A percentile compares a stretch with the other conserved stretches of the same genome.
phyloP scores from a whole-genome alignment of 2,797 vertebrate genomes.

The Neopelma chrysocephalum region DNA sequence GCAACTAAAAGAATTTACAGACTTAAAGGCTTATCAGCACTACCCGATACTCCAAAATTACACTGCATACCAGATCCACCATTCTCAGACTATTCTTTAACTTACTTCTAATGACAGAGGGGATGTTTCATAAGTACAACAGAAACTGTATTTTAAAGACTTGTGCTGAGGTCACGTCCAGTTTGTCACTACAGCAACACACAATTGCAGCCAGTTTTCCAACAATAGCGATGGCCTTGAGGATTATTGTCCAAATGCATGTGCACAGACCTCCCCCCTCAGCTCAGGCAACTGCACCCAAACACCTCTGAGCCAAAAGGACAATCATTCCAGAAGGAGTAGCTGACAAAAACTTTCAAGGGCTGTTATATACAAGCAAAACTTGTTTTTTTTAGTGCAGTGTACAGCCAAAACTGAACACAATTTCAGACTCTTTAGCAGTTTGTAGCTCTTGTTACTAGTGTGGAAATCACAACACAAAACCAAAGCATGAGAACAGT shows the following conservation, averaged over 20 bases:
- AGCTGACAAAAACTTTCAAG: background rate
- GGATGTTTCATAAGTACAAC: background rate
- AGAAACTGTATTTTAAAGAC: background rate
- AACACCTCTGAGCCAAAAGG: background rate
- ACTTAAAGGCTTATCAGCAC: background rate
- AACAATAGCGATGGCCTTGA: constrained; percentile 21
- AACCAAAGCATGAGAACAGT: background rate
- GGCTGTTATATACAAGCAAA: background rate
- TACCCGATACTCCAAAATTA: background rate
- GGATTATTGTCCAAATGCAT: background rate
- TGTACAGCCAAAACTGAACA: background rate
- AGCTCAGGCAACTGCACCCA: background rate
- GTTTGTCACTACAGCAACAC: constrained; percentile 24
- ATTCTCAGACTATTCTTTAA: background rate
- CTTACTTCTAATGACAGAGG: background rate
- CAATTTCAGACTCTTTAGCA: background rate
- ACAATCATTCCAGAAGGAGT: background rate
- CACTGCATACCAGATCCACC: rapidly evolving
- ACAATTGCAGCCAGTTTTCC: background rate
- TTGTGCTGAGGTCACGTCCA: background rate
- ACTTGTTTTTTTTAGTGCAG: background rate
- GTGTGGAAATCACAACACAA: background rate
- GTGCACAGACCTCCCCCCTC: background rate
- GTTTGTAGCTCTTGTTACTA: background rate
- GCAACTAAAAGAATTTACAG: background rate